Percentiles rank a stretch among this genome's conserved stretches.
These are phyloP conservation scores for Enhydra lutris DNA, from an alignment of 2,113 vertebrate genomes.

Conservation along the genomic window DNA sequence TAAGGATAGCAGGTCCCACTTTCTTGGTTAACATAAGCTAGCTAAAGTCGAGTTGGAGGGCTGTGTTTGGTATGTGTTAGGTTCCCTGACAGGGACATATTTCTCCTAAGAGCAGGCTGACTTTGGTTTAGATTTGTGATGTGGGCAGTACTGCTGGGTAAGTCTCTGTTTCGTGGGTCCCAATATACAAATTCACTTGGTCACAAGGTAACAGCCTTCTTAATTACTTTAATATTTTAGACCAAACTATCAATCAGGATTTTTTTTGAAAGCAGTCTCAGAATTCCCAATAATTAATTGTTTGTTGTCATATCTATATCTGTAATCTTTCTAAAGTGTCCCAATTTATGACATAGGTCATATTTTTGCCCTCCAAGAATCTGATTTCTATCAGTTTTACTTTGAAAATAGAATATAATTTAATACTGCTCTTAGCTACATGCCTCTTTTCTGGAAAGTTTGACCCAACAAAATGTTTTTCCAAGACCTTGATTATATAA, in stretches of 20 bases:
- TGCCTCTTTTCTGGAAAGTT: background rate
- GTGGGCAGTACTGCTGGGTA: background rate
- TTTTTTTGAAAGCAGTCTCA: background rate
- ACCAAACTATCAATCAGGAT: background rate
- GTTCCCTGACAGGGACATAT: background rate
- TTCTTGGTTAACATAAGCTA: background rate
- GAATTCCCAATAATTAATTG: background rate
- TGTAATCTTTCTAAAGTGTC: background rate
- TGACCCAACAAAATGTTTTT: background rate
- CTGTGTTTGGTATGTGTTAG: background rate
- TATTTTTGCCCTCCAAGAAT: background rate
- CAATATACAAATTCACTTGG: background rate
- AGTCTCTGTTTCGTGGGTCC: background rate
- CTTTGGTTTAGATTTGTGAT: background rate
- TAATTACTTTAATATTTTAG: background rate
- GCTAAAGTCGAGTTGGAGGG: background rate
- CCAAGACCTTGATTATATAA: background rate
- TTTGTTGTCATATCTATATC: background rate
- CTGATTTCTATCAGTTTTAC: background rate
- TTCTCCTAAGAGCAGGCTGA: background rate
- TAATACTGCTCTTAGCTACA: background rate
- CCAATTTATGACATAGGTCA: background rate
- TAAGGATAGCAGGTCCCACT: background rate
- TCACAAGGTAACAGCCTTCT: background rate
- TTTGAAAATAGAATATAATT: slow-evolving; percentile 20